These are phyloP conservation scores for Perdix hodgsoniae DNA, from an alignment of 2,797 vertebrate species.

Conservation along the genomic window DNA sequence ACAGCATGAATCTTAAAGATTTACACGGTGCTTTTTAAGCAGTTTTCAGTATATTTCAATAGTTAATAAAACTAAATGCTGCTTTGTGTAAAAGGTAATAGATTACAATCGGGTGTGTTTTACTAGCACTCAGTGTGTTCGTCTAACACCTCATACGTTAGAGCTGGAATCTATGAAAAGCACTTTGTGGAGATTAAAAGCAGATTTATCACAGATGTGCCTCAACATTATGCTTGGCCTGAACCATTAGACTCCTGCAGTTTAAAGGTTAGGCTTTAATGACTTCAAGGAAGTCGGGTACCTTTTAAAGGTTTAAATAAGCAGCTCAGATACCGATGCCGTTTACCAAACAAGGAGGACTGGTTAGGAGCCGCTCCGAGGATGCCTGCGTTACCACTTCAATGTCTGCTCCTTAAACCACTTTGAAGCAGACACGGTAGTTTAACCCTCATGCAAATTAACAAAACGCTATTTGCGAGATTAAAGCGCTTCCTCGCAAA, in stretches of 20 bases:
- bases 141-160: slow-evolving; percentile 19
- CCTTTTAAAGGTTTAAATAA: slow-evolving; percentile 22
- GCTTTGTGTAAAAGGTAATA: slow-evolving; percentile 51
- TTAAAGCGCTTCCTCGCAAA: neutral
- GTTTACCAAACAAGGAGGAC: slow-evolving; percentile 33
- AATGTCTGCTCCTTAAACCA: neutral
- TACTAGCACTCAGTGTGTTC: slow-evolving; percentile 38
- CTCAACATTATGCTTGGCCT: slow-evolving; percentile 59
- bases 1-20: slow-evolving; percentile 17
- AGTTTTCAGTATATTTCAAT: slow-evolving; percentile 50
- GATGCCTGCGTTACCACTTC: neutral
- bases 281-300: slow-evolving; percentile 59
- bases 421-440: neutral
- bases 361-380: neutral
- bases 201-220: slow-evolving; percentile 48
- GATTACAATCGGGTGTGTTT: slow-evolving; percentile 31
- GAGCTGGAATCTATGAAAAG: neutral
- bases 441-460: slow-evolving; percentile 49
- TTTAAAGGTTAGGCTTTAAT: slow-evolving; percentile 68
- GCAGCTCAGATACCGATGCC: neutral
- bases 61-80: slow-evolving; percentile 66
- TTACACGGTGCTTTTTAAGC: slow-evolving; percentile 30
- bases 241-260: slow-evolving; percentile 67
- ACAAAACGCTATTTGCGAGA: neutral
- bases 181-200: slow-evolving; percentile 41